These are phyloP conservation scores for Abrostola tripartita DNA, from an alignment of 2,888 invertebrate genomes.

Conservation along the genomic window DNA sequence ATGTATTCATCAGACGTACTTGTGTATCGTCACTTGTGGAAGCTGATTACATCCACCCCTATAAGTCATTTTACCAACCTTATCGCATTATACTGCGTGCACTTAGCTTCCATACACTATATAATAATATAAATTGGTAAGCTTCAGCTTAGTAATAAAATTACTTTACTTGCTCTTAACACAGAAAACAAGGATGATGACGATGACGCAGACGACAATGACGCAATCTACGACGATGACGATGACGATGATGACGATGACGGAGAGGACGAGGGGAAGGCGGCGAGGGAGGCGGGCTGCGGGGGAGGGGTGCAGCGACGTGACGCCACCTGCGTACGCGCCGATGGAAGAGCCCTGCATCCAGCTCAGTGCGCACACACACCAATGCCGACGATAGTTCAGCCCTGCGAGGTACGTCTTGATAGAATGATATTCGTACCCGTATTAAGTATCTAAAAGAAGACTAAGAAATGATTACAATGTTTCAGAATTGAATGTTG, in stretches of 20 bases:
- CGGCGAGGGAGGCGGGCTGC: constrained; percentile 73
- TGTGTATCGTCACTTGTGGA: too few relatives aligned
- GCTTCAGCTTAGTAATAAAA: too few relatives aligned
- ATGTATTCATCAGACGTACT: too few relatives aligned
- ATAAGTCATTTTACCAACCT: too few relatives aligned
- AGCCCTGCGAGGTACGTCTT: constrained; percentile 83
- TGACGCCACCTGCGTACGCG: constrained; percentile 86
- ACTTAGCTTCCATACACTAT: too few relatives aligned
- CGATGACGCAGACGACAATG: constrained; percentile 74
- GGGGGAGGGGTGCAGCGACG: constrained; percentile 89
- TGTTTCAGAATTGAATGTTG: too few relatives aligned
- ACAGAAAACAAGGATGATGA: constrained; percentile 73
- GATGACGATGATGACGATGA: constrained; percentile 73
- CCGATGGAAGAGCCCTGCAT: constrained; percentile 82
- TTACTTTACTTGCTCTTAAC: too few relatives aligned
- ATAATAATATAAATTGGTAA: too few relatives aligned
- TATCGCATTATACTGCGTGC: too few relatives aligned
- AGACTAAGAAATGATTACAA: not conserved
- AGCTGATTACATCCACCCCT: too few relatives aligned
- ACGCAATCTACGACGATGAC: constrained; percentile 80
- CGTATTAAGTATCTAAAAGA: not conserved
- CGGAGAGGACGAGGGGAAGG: constrained; percentile 71
- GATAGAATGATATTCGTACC: not conserved
- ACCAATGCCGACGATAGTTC: constrained; percentile 85
- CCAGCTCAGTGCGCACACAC: constrained; percentile 85